Evolutionary conservation across 2,888 invertebrate species (phyloP), one percentile per base, ranked within the genome.

Genomic region (Ectemnius continuus): DNA sequence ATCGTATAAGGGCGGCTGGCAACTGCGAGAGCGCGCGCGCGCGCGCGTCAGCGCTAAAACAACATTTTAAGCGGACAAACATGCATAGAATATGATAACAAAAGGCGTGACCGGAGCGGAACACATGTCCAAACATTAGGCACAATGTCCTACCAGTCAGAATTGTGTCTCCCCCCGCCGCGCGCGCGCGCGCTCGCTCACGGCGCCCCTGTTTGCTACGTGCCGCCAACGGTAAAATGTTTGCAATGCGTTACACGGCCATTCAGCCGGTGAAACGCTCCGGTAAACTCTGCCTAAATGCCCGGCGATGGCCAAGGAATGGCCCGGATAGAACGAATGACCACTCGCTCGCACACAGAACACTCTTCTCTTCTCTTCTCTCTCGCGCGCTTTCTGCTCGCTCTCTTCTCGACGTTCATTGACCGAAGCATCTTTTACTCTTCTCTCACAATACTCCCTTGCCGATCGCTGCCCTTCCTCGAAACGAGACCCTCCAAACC

Each of bases 111-210:
- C 90, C 86, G 86, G 85, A 88, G 89, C 88, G 90, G 89, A 91
- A 91, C 90, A 90, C 90, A 91, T 91, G 90, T 91, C 90, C 90
- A 90, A 91, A 90, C 90, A 90, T 88, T 85, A 84, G 82, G 82
- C 82, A 90, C 90, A 90, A 90, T 90, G 88, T 87, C 83, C 86
- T 84, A 81, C 84, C 84, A 81, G 86, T 86, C 83, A 84, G 85
- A 85, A 87, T 87, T 82, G 36, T 36, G 84, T 85, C 73, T 74
- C 75, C 76, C 79, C 70, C 70, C 66, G 76, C 67, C 62, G 6
- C 59, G 63, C 60, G n/a, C n/a, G n/a, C n/a, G n/a, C n/a, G n/a
- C n/a, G n/a, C n/a, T n/a, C n/a, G n/a, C n/a, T 16, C 56, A 57
- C 28, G 16, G 46, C 18, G 59, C 70, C 64, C 67, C 60, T 66